Conservation (phyloP, 2,888 invertebrate species). For the Octodonta nipae region DNA sequence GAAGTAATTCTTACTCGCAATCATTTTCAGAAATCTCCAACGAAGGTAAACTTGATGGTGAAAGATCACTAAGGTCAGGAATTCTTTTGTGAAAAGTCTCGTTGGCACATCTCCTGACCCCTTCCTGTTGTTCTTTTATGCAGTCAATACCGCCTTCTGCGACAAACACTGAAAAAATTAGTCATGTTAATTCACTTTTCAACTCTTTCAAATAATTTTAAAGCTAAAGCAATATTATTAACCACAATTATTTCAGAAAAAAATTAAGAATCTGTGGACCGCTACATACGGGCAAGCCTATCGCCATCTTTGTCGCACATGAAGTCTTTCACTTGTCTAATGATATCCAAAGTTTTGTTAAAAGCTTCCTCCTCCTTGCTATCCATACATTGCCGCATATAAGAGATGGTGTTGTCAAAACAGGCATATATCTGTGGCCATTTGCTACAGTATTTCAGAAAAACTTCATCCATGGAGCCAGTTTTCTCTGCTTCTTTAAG, state of each 20-base stretch:
- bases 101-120: slow-evolving; percentile 51
- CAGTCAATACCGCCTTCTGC: slow-evolving; percentile 72
- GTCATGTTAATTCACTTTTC: too few relatives aligned
- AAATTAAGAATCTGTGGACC: too few relatives aligned
- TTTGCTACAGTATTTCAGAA: slow-evolving; percentile 53
- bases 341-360: slow-evolving; percentile 49
- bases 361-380: slow-evolving; percentile 47
- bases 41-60: slow-evolving; percentile 42
- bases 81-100: slow-evolving; percentile 42
- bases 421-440: slow-evolving; percentile 47
- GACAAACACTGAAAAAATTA: slow-evolving; percentile 52
- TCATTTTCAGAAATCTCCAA: slow-evolving; percentile 41
- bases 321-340: slow-evolving; percentile 57
- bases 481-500: slow-evolving; percentile 55
- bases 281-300: slow-evolving; percentile 64
- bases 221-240: too few relatives aligned
- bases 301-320: slow-evolving; percentile 70
- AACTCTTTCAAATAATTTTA: too few relatives aligned
- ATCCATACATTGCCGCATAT: slow-evolving; percentile 50
- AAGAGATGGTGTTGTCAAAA: slow-evolving; percentile 42
- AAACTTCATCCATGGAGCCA: slow-evolving; percentile 36
- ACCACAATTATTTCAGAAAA: too few relatives aligned
- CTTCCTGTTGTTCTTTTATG: slow-evolving; percentile 45
- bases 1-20: slow-evolving; percentile 44
- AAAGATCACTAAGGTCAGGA: slow-evolving; percentile 35